A percentile compares a stretch with the other conserved stretches of the same genome.
Evolutionary conservation across 2,113 vertebrate genomes (phyloP).

Genomic region (Hystrix brachyura): DNA sequence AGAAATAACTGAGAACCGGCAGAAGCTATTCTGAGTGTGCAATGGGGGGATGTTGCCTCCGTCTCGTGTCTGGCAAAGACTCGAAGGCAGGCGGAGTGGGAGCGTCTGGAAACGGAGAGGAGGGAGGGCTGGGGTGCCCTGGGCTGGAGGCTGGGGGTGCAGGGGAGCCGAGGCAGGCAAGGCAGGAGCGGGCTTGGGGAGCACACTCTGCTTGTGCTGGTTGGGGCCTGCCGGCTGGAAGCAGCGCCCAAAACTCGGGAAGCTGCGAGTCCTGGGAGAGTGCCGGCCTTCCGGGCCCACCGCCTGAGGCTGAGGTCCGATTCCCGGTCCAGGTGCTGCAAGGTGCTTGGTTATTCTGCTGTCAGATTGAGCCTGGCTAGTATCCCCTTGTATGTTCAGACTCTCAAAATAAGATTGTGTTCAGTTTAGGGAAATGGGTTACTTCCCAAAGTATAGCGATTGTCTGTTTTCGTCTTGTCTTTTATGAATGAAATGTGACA

Average conservation of each 20-base stretch:
- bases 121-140: too few relatives aligned
- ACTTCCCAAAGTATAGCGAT: neutral
- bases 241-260: neutral
- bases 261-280: rapidly evolving
- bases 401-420: neutral
- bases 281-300: neutral
- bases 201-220: neutral
- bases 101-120: rapidly evolving
- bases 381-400: neutral
- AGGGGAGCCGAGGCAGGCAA: too few relatives aligned
- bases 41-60: rapidly evolving
- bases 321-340: too few relatives aligned
- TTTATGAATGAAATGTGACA: constrained; percentile 40
- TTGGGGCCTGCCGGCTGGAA: neutral
- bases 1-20: too few relatives aligned
- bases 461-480: constrained; percentile 8
- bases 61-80: neutral
- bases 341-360: too few relatives aligned
- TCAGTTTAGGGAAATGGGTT: neutral
- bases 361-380: rapidly evolving
- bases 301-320: neutral
- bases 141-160: rapidly evolving
- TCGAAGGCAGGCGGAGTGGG: neutral
- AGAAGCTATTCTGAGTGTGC: neutral
- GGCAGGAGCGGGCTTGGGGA: neutral